Evolutionary conservation across 1,140 invertebrate species (phyloP).

Genomic region (Elysia chlorotica): DNA sequence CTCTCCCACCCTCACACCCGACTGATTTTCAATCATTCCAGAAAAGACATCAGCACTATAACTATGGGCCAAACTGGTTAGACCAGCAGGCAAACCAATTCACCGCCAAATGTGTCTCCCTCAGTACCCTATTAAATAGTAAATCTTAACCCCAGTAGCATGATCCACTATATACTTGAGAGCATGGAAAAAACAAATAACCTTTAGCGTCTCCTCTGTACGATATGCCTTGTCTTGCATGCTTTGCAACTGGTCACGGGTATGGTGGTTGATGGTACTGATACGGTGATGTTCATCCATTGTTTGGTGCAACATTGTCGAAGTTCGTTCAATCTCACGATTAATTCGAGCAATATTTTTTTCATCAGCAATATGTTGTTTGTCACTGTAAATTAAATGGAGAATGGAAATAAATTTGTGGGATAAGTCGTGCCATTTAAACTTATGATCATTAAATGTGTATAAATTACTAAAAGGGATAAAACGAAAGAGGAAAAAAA

Average conservation of each 20-base stretch:
- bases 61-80: no score
- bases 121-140: no score
- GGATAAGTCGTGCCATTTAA: no score
- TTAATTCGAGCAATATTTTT: constrained; percentile 52
- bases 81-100: no score
- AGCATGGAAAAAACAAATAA: constrained; percentile 20
- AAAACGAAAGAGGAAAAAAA: no score
- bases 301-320: constrained; percentile 40
- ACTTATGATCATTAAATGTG: no score
- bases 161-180: not conserved
- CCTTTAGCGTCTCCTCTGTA: constrained; percentile 55
- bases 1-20: no score
- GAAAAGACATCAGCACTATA: no score
- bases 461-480: no score
- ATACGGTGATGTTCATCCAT: constrained; percentile 48
- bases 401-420: no score
- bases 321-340: constrained; percentile 42
- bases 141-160: not conserved
- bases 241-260: constrained; percentile 41
- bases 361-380: constrained; percentile 50
- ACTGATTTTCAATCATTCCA: no score
- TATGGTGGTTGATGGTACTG: constrained; percentile 33
- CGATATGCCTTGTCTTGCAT: constrained; percentile 50
- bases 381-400: constrained; percentile 43
- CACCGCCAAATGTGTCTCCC: no score